These are phyloP conservation scores for Actinostola sp. DNA, from an alignment of 92 coral and sea anemone species.

Conservation along the genomic window DNA sequence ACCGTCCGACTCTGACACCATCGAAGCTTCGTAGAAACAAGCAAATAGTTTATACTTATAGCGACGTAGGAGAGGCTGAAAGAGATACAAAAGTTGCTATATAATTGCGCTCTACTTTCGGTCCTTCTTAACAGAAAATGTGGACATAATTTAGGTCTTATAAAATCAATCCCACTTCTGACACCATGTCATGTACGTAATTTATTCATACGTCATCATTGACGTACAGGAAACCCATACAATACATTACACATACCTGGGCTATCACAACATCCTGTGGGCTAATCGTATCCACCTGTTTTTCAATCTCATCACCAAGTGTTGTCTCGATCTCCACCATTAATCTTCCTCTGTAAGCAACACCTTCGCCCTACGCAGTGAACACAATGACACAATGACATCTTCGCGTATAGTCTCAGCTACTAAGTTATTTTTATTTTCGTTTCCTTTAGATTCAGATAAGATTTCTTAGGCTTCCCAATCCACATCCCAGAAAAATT, in stretches of 20 bases:
- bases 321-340: conserved; percentile 79
- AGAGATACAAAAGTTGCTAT: not conserved
- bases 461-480: no score
- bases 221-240: no score
- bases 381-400: no score
- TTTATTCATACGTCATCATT: no score
- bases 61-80: conserved; percentile 78
- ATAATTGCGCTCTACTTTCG: not conserved
- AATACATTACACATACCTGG: conserved; percentile 37
- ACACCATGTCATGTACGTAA: no score
- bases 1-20: conserved; percentile 89
- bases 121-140: not conserved
- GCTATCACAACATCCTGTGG: conserved; percentile 55
- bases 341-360: conserved; percentile 88
- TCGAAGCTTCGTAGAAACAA: conserved; percentile 89
- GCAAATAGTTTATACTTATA: conserved; percentile 91
- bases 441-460: no score
- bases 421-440: no score
- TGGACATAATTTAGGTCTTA: no score
- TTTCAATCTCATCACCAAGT: conserved; percentile 78
- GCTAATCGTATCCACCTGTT: conserved; percentile 64
- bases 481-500: no score
- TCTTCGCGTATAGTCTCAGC: no score
- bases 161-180: no score
- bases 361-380: conserved; percentile 85